phyloP scores from a whole-genome alignment of 53 echinoderm and acorn worm genomes.

The Actinopyga echinites region DNA sequence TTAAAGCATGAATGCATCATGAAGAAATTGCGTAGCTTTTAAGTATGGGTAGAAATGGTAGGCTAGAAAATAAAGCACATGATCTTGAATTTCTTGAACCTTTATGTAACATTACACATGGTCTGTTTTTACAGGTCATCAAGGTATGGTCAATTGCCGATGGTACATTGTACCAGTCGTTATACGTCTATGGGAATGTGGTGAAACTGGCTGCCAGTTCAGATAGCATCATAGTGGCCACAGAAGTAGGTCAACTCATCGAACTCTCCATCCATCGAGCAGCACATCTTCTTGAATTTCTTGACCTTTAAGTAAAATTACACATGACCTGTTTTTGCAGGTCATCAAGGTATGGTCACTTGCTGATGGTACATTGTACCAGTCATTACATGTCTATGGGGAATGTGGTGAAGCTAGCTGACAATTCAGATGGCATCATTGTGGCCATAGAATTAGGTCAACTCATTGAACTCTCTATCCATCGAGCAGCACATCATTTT shows the following conservation, averaged over 20 bases:
- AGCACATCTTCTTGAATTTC: no score
- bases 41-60: not conserved
- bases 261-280: constrained; percentile 57
- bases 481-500: constrained; percentile 36
- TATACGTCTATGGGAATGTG: constrained; percentile 71
- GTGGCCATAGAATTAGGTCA: constrained; percentile 73
- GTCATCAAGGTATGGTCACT: constrained; percentile 50
- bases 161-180: constrained; percentile 50
- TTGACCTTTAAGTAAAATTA: no score
- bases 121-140: constrained; percentile 43
- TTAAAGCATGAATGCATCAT: no score
- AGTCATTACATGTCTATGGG: constrained; percentile 68
- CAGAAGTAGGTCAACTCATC: constrained; percentile 69
- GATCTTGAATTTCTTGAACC: not conserved
- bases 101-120: not conserved
- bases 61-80: not conserved
- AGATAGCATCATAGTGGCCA: constrained; percentile 61
- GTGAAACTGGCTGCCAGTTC: constrained; percentile 43
- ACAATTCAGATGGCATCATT: constrained; percentile 41
- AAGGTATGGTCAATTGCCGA: constrained; percentile 50
- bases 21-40: no score
- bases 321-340: no score
- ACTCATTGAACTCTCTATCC: constrained; percentile 58
- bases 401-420: constrained; percentile 55
- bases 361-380: constrained; percentile 50